These are phyloP conservation scores for Zaprionus gabonicus DNA, from an alignment of 1,140 invertebrate species.

Conservation along the genomic window DNA sequence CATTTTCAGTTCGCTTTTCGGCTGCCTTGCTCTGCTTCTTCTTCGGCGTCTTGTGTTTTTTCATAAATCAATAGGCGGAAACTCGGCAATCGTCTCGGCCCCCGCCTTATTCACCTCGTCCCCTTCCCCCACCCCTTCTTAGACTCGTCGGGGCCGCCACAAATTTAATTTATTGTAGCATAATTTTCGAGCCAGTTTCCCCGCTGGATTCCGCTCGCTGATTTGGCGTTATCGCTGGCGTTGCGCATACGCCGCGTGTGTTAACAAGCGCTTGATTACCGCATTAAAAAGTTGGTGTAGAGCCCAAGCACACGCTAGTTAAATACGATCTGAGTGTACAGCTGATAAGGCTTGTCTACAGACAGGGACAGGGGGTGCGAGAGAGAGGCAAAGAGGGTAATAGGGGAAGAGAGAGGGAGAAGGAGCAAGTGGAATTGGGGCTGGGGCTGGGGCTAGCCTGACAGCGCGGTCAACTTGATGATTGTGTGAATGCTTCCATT, in stretches of 20 bases:
- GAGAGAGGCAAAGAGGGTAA: background rate
- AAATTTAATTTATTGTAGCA: constrained; percentile 69
- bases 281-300: constrained; percentile 64
- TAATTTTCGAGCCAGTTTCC: constrained; percentile 37
- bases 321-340: constrained; percentile 43
- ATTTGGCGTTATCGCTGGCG: constrained; percentile 51
- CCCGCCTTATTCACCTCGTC: background rate
- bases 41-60: constrained; percentile 5
- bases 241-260: constrained; percentile 64
- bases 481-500: constrained; percentile 31
- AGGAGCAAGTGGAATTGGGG: background rate
- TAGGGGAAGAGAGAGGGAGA: background rate
- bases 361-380: background rate
- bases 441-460: constrained; percentile 17
- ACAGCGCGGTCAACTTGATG: constrained; percentile 32
- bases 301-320: constrained; percentile 48
- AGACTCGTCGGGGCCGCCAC: background rate
- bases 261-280: constrained; percentile 79
- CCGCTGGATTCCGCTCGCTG: background rate
- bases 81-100: constrained; percentile 41
- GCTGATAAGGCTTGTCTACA: constrained; percentile 38
- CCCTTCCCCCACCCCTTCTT: background rate
- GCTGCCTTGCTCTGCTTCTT: background rate
- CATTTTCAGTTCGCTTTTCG: constrained; percentile 8
- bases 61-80: constrained; percentile 79